Evolutionary conservation across 2,113 vertebrate species (phyloP).

Genomic region (Lipophrys pholis): DNA sequence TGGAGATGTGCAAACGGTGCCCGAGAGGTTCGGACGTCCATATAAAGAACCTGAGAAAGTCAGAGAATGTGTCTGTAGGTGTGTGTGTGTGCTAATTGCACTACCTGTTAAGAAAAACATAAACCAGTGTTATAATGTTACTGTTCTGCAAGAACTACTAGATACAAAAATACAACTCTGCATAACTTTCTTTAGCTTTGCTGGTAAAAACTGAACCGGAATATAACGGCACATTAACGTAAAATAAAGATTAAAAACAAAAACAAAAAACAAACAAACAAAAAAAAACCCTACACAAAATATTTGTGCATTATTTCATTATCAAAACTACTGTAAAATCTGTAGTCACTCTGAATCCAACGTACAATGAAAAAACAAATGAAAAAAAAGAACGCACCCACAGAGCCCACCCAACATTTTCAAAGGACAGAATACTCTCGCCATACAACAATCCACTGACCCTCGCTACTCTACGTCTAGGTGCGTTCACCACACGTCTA

Average conservation of each 20-base stretch:
- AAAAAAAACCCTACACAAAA: conserved; percentile 51
- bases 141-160: conserved; percentile 73
- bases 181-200: conserved; percentile 59
- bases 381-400: conserved; percentile 34
- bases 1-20: conserved; percentile 77
- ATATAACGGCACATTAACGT: conserved; percentile 49
- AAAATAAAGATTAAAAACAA: conserved; percentile 29
- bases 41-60: conserved; percentile 80
- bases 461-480: conserved; percentile 67
- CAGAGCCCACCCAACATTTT: conserved; percentile 41
- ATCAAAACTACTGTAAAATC: conserved; percentile 58
- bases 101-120: conserved; percentile 66
- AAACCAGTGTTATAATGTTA: conserved; percentile 79
- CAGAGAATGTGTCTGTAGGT: conserved; percentile 41
- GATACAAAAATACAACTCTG: conserved; percentile 73
- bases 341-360: conserved; percentile 36
- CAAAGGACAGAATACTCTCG: conserved; percentile 56
- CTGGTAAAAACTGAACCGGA: conserved; percentile 51
- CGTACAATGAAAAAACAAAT: conserved; percentile 41
- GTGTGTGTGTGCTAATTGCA: conserved; percentile 73
- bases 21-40: conserved; percentile 64
- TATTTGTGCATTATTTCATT: conserved; percentile 67
- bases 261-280: conserved; percentile 16
- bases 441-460: conserved; percentile 61
- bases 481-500: conserved; percentile 57